A percentile compares a stretch with the other conserved stretches of the same genome.
Evolutionary conservation across 2,113 vertebrate species (phyloP).

Genomic region (Corythornis cristatus): DNA sequence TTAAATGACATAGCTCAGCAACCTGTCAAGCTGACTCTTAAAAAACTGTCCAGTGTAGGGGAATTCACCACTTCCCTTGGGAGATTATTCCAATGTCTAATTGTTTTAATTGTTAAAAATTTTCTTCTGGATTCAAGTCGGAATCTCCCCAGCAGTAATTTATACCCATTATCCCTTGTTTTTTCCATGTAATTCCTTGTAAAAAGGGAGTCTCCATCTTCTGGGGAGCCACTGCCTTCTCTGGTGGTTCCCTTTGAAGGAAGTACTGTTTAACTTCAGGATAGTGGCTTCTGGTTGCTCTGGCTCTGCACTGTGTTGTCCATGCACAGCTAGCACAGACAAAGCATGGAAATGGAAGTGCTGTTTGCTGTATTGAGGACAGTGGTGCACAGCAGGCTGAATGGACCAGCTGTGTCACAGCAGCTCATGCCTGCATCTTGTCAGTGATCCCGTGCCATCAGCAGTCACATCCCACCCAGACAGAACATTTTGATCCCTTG

Average conservation of each 20-base stretch:
- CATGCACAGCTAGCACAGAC: neutral
- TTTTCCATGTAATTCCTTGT: too few species aligned
- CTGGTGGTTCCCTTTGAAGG: neutral
- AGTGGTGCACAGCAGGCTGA: fast-evolving
- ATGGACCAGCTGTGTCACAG: neutral
- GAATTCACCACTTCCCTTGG: too few species aligned
- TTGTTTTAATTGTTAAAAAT: too few species aligned
- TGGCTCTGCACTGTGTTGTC: neutral
- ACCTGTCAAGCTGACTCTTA: too few species aligned
- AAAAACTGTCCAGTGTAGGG: too few species aligned
- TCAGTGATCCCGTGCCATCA: neutral
- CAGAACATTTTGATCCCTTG: neutral
- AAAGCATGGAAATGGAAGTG: neutral
- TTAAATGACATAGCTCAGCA: too few species aligned
- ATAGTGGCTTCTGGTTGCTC: neutral
- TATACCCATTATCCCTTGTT: too few species aligned
- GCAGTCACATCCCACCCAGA: neutral
- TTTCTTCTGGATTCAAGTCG: too few species aligned
- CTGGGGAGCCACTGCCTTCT: neutral
- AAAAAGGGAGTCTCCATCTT: too few species aligned
- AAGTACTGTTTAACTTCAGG: neutral
- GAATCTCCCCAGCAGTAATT: too few species aligned
- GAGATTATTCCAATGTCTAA: too few species aligned
- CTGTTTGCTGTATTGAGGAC: neutral
- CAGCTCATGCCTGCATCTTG: neutral